Evolutionary conservation across 2,113 vertebrate genomes (phyloP).

Genomic region (Vulpes vulpes): DNA sequence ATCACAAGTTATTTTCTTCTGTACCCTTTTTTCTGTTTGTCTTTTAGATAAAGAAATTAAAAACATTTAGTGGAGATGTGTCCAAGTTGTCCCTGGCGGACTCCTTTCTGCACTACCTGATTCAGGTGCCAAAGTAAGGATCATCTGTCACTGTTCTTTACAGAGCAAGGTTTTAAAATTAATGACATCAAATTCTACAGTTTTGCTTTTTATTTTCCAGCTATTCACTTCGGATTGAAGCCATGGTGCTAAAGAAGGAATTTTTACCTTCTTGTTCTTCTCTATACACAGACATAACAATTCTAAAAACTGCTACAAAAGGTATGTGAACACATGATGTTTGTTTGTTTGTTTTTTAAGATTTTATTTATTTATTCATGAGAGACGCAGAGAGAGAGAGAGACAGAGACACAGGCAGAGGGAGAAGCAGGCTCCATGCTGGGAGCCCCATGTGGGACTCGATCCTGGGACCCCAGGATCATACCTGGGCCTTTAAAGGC

Average conservation of each 20-base stretch:
- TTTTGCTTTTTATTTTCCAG: slow-evolving; percentile 86
- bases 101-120: slow-evolving; percentile 95
- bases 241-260: slow-evolving; percentile 96
- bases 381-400: too few species aligned
- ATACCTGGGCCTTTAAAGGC: too few species aligned
- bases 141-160: slow-evolving; percentile 63
- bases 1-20: slow-evolving; percentile 60
- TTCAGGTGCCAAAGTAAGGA: slow-evolving; percentile 97
- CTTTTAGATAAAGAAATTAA: slow-evolving; percentile 94
- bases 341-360: slow-evolving; percentile 69
- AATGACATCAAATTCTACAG: slow-evolving; percentile 58
- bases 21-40: slow-evolving; percentile 60
- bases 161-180: neutral
- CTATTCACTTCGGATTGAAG: slow-evolving; percentile 96
- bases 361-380: too few species aligned
- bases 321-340: slow-evolving; percentile 87
- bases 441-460: too few species aligned
- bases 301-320: slow-evolving; percentile 93
- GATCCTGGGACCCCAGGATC: too few species aligned
- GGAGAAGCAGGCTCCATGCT: too few species aligned
- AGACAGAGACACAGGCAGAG: too few species aligned
- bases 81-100: slow-evolving; percentile 96
- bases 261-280: slow-evolving; percentile 93
- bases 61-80: slow-evolving; percentile 93
- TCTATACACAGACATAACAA: slow-evolving; percentile 92